Evolutionary conservation across 2,888 invertebrate genomes (phyloP), one percentile per base, ranked within the genome.

Genomic region (Acrobasis consociella): DNA sequence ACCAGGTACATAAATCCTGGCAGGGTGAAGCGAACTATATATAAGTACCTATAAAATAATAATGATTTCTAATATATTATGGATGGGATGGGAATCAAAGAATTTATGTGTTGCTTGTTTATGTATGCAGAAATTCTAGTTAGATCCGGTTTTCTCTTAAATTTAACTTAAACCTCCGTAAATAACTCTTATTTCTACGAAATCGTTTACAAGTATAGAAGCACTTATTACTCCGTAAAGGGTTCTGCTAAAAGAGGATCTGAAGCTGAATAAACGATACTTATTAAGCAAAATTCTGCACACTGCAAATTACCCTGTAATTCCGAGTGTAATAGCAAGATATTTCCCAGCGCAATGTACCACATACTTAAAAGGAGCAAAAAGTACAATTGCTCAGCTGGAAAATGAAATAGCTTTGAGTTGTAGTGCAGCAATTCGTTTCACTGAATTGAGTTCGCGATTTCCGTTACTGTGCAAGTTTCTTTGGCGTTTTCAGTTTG

Each of bases 371-470:
- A 52, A 51, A 55, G 5, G 52, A 46, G 61, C 46, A 62, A 62
- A 62, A 61, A 55, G 49, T 49, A 49, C 55, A 56, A 56, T 62
- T 49, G 15, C 49, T 49, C 55, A 62, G 49, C 50, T 72, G 74
- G 75, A 75, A 77, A 78, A 75, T 78, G 74, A 73, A 80, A 80
- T 73, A 65, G 77, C 74, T 78, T 76, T 75, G 76, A 76, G 73
- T 69, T 70, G 68, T 70, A 58, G 64, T 67, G 71, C 77, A 77
- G 72, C 77, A 77, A 77, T 80, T 79, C 73, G 74, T 76, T 80
- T 73, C 70, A 71, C 70, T 74, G 75, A 78, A 81, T 81, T 74
- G 78, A 78, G 76, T 76, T 59, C 74, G 65, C 71, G 72, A 74
- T 75, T 79, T 74, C 70, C 69, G 56, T 62, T 42, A 11, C 52